Evolutionary conservation across 1,140 invertebrate genomes (phyloP).

Genomic region (Campodea augens): DNA sequence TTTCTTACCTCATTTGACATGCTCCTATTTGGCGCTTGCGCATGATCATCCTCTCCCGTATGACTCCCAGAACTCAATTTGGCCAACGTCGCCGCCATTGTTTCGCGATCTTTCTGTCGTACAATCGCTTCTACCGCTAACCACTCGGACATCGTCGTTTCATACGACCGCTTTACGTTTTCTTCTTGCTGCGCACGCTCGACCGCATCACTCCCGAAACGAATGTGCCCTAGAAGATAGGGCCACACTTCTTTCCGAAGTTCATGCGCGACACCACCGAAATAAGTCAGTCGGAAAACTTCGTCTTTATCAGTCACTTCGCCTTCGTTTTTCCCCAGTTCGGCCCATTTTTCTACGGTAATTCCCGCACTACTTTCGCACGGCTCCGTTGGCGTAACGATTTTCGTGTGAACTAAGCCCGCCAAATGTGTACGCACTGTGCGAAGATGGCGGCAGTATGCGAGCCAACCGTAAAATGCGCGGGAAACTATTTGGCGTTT

Average conservation of each 20-base stretch:
- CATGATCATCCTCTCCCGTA: slow-evolving; percentile 17
- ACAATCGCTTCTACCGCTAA: slow-evolving; percentile 82
- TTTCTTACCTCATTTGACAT: slow-evolving; percentile 35
- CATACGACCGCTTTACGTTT: slow-evolving; percentile 49
- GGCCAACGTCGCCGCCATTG: slow-evolving; percentile 36
- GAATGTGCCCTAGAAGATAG: slow-evolving; percentile 69
- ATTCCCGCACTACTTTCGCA: slow-evolving; percentile 34
- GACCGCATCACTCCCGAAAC: slow-evolving; percentile 49
- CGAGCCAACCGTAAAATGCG: slow-evolving; percentile 91
- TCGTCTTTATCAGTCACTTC: slow-evolving; percentile 41
- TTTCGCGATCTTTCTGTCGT: slow-evolving; percentile 55
- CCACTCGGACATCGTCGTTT: slow-evolving; percentile 86
- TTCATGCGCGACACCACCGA: slow-evolving; percentile 58
- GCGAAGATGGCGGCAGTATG: slow-evolving; percentile 76
- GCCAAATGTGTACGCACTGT: slow-evolving; percentile 81
- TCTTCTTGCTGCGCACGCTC: slow-evolving; percentile 46
- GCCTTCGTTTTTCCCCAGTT: slow-evolving; percentile 31
- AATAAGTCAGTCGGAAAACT: slow-evolving; percentile 66
- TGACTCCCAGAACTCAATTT: slow-evolving; percentile 34
- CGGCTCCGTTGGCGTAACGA: slow-evolving; percentile 17
- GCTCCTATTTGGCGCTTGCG: slow-evolving; percentile 18
- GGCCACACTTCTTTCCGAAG: slow-evolving; percentile 76
- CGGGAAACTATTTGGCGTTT: slow-evolving; percentile 80
- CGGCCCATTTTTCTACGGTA: slow-evolving; percentile 44
- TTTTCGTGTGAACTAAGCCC: slow-evolving; percentile 47